Evolutionary conservation across 2,113 vertebrate species (phyloP).

Genomic region (Erythrocercus mccallii): DNA sequence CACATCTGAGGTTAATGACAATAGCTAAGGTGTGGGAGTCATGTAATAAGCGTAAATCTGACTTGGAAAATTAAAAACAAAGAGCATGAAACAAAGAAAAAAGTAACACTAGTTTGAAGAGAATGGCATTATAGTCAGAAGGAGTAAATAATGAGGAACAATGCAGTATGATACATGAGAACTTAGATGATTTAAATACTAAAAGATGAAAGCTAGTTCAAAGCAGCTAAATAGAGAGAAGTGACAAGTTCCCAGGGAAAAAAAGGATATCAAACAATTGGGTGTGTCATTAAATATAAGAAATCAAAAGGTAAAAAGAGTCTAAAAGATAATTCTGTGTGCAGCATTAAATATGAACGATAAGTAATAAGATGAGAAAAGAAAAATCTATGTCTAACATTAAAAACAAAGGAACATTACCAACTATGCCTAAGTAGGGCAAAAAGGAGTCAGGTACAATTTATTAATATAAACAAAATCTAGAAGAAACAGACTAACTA

Average conservation of each 20-base stretch:
- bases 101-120: constrained; percentile 41
- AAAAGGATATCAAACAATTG: constrained; percentile 66
- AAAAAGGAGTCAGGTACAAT: constrained; percentile 59
- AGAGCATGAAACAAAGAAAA: constrained; percentile 47
- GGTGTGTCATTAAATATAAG: constrained; percentile 59
- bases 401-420: constrained; percentile 64
- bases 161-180: not conserved
- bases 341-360: constrained; percentile 69
- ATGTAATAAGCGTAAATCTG: constrained; percentile 55
- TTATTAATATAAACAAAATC: constrained; percentile 67
- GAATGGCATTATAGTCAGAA: constrained; percentile 20
- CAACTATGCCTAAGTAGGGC: constrained; percentile 66
- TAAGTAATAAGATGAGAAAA: constrained; percentile 69
- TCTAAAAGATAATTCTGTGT: constrained; percentile 67
- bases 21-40: constrained; percentile 56
- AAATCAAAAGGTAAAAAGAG: constrained; percentile 67
- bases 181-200: constrained; percentile 53
- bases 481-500: constrained; percentile 58
- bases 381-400: constrained; percentile 64
- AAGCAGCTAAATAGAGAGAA: constrained; percentile 59
- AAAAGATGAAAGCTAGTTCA: constrained; percentile 68
- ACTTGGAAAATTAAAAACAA: constrained; percentile 69
- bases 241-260: constrained; percentile 53
- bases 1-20: constrained; percentile 49
- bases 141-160: constrained; percentile 57